Base-by-base conservation (phyloP, 2,113 vertebrate genomes). In the Thalassoma bifasciatum region DNA sequence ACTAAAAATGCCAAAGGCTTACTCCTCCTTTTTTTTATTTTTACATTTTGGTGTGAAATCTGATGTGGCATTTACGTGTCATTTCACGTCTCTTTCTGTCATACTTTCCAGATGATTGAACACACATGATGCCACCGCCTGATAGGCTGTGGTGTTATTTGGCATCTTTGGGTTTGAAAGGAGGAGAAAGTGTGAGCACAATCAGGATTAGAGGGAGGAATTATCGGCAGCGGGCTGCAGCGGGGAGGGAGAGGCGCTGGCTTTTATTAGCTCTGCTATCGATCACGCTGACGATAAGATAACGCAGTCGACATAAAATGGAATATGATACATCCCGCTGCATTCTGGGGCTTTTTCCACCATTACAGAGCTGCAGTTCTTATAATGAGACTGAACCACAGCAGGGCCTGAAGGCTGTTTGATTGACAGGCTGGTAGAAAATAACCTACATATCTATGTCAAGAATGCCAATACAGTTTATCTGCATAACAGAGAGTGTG, bases 211-310 rank as follows among this genome's bases (percentile, higher is more conserved):
- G 50, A 73, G 57, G 36, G 72, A 69, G 66, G 44, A 65, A 74
- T 66, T 49, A 44, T 37, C 53, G 53, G 34, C 40, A 13, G 38
- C 24, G 19, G 36, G 57, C 19, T 22, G 17, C 53, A 51, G 51
- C n/a, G 47, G 59, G 26, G 57, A 23, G 44, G 52, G 62, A 60
- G 49, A 68, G 21, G 19, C 50, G 16, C 54, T 63, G 7, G 13
- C 62, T 81, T 72, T 81, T 71, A 84, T 86, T 77, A 82, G 79
- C 69, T 72, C 57, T 77, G 59, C 62, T 77, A 80, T 80, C 66
- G 81, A 82, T 88, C 81, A 80, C 8, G 24, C 49, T 61, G 67
- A 77, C 36, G 68, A 75, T 83, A 80, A 77, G 65, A 87, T 67
- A 75, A 67, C 38, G 7, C 64, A 66, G 60, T 21, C 79, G 37